These are phyloP conservation scores for Agelaius phoeniceus DNA, from an alignment of 2,113 vertebrate genomes.

Conservation along the genomic window DNA sequence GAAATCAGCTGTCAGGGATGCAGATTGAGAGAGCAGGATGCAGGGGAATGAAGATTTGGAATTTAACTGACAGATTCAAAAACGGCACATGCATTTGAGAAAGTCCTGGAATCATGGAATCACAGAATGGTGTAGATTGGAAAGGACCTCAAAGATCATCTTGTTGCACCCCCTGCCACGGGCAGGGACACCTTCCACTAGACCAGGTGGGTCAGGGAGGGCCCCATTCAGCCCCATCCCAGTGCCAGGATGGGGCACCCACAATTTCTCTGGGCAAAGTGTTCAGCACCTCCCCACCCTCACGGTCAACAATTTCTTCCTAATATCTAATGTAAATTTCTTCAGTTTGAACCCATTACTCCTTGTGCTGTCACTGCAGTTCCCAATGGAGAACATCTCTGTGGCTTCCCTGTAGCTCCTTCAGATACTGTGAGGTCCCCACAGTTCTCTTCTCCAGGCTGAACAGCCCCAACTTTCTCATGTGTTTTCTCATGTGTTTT, in stretches of 20 bases:
- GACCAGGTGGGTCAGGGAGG: neutral
- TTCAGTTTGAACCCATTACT: neutral
- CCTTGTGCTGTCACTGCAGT: neutral
- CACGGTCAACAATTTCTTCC: neutral
- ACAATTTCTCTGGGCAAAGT: neutral
- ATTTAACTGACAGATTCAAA: neutral
- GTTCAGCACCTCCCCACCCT: neutral
- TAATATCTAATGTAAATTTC: neutral
- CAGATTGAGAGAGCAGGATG: neutral
- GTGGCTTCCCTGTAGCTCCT: neutral
- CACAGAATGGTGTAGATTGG: neutral
- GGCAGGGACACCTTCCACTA: neutral
- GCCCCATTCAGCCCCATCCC: neutral
- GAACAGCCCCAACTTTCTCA: neutral
- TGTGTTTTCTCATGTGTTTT: neutral
- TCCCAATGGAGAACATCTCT: neutral
- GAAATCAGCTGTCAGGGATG: neutral
- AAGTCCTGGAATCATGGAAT: neutral
- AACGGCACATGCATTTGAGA: neutral
- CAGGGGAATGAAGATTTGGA: neutral
- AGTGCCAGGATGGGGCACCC: neutral
- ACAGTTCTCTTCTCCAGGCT: neutral
- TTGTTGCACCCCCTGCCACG: neutral
- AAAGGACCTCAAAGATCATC: neutral
- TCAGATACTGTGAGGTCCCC: neutral